Conservation (phyloP, 64 coral and sea anemone species). For the Montipora cactus region DNA sequence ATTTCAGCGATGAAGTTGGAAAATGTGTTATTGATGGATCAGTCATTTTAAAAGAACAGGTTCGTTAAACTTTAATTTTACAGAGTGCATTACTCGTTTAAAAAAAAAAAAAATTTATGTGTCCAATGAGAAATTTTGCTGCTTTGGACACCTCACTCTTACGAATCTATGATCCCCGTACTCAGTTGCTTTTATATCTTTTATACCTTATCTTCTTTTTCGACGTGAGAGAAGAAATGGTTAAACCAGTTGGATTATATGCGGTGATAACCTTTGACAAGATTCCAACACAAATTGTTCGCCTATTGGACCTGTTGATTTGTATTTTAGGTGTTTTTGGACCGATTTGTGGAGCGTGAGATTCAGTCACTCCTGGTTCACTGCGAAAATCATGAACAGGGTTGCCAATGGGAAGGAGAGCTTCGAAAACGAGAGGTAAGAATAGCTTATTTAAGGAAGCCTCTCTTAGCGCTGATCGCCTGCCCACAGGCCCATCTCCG, state of each 20-base stretch:
- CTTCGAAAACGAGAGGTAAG: conserved; percentile 48
- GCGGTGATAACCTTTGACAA: no score
- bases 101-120: no score
- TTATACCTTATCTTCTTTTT: no score
- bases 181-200: no score
- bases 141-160: no score
- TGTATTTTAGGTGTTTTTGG: conserved; percentile 44
- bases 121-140: no score
- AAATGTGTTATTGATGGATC: conserved; percentile 32
- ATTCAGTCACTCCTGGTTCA: conserved; percentile 46
- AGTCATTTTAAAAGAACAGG: conserved; percentile 18
- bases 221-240: no score
- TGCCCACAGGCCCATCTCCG: rapidly evolving
- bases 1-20: neutral
- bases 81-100: no score
- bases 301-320: neutral
- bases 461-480: no score
- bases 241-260: no score
- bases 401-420: conserved; percentile 52
- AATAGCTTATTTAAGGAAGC: neutral
- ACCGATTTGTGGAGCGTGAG: conserved; percentile 51
- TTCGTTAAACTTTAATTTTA: neutral
- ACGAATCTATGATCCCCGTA: no score
- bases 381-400: conserved; percentile 33
- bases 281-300: no score